These are phyloP conservation scores for Plebejus anna DNA, from an alignment of 2,888 invertebrate species.

Conservation along the genomic window DNA sequence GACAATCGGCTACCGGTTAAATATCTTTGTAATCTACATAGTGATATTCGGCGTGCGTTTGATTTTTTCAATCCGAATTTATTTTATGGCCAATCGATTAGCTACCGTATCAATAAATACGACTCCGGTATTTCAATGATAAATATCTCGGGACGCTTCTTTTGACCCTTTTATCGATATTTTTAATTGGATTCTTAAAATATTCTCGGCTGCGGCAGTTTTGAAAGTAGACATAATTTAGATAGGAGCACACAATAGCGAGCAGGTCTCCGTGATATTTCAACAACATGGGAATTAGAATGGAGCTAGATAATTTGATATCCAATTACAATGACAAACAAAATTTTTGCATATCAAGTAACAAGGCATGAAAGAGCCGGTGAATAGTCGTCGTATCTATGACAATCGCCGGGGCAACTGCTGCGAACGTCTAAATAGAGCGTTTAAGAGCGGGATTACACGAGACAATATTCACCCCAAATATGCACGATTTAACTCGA, in stretches of 20 bases:
- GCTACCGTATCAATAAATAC: slow-evolving; percentile 29
- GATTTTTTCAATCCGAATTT: slow-evolving; percentile 28
- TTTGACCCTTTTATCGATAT: not conserved
- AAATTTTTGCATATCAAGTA: slow-evolving; percentile 25
- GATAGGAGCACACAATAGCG: not conserved
- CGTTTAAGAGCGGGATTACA: slow-evolving; percentile 69
- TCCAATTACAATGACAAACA: slow-evolving; percentile 27
- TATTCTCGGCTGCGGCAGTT: not conserved
- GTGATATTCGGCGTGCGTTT: slow-evolving; percentile 26
- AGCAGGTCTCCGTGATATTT: not conserved
- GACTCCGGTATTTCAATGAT: slow-evolving; percentile 21
- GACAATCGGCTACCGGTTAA: slow-evolving; percentile 66
- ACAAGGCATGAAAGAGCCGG: slow-evolving; percentile 27
- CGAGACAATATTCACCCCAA: slow-evolving; percentile 50
- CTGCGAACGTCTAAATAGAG: slow-evolving; percentile 71
- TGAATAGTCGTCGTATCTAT: slow-evolving; percentile 34
- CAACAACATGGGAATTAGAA: slow-evolving; percentile 17
- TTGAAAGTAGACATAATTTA: not conserved
- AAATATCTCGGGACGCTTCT: not conserved
- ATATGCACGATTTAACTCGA: slow-evolving; percentile 75
- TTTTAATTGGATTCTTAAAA: slow-evolving; percentile 21
- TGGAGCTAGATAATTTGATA: slow-evolving; percentile 25
- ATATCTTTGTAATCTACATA: slow-evolving; percentile 41
- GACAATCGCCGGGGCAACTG: slow-evolving; percentile 62
- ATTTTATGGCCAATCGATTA: slow-evolving; percentile 24